Base-by-base conservation (phyloP, 2,797 vertebrate genomes). In the Euphonia xanthogaster region DNA sequence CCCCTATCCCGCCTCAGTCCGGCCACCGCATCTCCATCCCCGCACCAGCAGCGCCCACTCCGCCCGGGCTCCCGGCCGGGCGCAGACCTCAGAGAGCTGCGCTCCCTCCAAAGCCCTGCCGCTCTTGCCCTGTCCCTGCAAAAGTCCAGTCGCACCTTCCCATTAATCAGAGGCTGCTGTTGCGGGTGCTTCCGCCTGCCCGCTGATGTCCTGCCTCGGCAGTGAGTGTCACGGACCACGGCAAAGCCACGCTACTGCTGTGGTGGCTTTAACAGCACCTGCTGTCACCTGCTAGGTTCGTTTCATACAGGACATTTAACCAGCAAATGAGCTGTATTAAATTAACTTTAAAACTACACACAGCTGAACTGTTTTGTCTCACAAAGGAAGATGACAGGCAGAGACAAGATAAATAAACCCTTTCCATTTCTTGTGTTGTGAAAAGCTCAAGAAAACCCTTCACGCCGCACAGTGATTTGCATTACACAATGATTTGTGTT, bases 121-220 rank as follows among this genome's bases (percentile, higher is more conserved):
- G 5, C 8, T 44, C 65, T 24, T 13, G 15, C 40, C 28, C 42
- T 3, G 12, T 14, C 35, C 39, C 7, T 2, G 28, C 3, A 4
- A 7, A 27, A 28, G 7, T 4, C 18, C 74, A 1, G 15, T 21
- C 21, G 30, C 67, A 12, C 23, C 40, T 22, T 14, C 16, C 63
- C 31, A 0, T 12, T 12, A n/a, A 39, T 3, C 28, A 8, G 48
- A 40, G 23, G 51, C 16, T 6, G 51, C 16, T 6, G 0, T 1
- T 4, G 81, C 2, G 12, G 55, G 20, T 12, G 60, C 40, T 45
- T 15, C 79, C 3, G 25, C 7, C 2, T 10, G 62, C 68, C 48
- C 17, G 3, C 30, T 5, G 50, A 40, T 27, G n/a, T 21, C 20
- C 75, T 27, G 30, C 20, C n/a, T 42, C 7, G 2, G 23, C 11